Conservation (phyloP, 2,888 invertebrate genomes). For the Epiblema foenella region DNA sequence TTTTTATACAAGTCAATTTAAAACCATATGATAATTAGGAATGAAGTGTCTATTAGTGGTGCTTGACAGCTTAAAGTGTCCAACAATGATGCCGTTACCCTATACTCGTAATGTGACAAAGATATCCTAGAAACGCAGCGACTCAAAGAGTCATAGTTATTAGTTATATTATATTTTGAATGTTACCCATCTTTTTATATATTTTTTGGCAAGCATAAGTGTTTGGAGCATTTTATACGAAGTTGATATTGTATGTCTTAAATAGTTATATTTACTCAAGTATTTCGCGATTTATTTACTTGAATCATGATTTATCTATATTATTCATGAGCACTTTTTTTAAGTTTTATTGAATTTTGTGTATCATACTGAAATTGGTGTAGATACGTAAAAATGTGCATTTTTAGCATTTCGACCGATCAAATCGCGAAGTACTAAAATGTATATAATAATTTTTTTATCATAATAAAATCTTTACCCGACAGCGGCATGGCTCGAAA, state of each 20-base stretch:
- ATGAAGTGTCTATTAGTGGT: too few relatives aligned
- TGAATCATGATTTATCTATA: neutral
- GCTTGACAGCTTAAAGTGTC: too few relatives aligned
- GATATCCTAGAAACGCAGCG: constrained; percentile 37
- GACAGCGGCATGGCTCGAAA: neutral
- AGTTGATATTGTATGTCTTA: constrained; percentile 23
- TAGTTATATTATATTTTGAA: constrained; percentile 13
- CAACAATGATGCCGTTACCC: too few relatives aligned
- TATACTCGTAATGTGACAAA: neutral
- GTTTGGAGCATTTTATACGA: constrained; percentile 17
- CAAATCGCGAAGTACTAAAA: constrained; percentile 15
- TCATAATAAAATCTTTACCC: constrained; percentile 9
- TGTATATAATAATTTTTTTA: neutral
- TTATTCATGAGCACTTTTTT: neutral
- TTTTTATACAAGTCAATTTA: too few relatives aligned
- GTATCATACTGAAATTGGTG: neutral
- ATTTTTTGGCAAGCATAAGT: constrained; percentile 20
- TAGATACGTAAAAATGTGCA: neutral
- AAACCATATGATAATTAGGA: too few relatives aligned
- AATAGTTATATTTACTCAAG: constrained; percentile 11
- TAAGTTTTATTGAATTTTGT: constrained; percentile 1
- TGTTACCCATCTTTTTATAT: constrained; percentile 35
- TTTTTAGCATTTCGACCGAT: constrained; percentile 19
- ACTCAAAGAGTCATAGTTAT: constrained; percentile 25
- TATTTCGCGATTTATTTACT: constrained; percentile 19